Conservation (phyloP, 2,888 invertebrate genomes). For the Netelia inedita region DNA sequence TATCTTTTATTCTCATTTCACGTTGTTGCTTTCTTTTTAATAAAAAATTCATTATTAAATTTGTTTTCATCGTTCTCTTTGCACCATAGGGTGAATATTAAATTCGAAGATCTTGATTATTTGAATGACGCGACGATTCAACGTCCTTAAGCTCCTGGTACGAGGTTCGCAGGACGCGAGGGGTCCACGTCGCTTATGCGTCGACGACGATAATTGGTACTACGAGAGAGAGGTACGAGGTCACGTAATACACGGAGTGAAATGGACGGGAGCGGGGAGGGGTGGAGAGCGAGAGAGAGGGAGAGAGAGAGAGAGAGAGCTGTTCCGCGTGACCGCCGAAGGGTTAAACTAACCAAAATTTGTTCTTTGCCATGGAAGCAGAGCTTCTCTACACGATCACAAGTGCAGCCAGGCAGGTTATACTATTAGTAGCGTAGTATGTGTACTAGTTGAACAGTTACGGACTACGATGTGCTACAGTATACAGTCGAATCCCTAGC, state of each 20-base stretch:
- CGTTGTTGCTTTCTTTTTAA: neutral
- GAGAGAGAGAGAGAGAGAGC: neutral
- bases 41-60: neutral
- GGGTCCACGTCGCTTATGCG: neutral
- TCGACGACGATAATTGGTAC: neutral
- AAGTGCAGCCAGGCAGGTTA: slow-evolving; percentile 42
- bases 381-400: slow-evolving; percentile 49
- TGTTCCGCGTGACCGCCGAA: slow-evolving; percentile 43
- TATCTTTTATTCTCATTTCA: neutral
- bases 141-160: neutral
- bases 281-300: neutral
- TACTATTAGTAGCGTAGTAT: slow-evolving; percentile 54
- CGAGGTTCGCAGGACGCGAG: neutral
- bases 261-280: slow-evolving; percentile 5
- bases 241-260: slow-evolving; percentile 35
- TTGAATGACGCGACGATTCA: neutral
- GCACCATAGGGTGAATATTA: neutral
- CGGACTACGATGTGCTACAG: slow-evolving; percentile 32
- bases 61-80: neutral
- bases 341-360: slow-evolving; percentile 64
- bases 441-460: slow-evolving; percentile 53
- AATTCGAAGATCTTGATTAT: neutral
- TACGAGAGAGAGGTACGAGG: slow-evolving; percentile 10
- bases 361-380: slow-evolving; percentile 60
- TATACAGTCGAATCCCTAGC: slow-evolving; percentile 52